These are phyloP conservation scores for Phaonia tiefii DNA, from an alignment of 2,888 invertebrate species.

Conservation along the genomic window DNA sequence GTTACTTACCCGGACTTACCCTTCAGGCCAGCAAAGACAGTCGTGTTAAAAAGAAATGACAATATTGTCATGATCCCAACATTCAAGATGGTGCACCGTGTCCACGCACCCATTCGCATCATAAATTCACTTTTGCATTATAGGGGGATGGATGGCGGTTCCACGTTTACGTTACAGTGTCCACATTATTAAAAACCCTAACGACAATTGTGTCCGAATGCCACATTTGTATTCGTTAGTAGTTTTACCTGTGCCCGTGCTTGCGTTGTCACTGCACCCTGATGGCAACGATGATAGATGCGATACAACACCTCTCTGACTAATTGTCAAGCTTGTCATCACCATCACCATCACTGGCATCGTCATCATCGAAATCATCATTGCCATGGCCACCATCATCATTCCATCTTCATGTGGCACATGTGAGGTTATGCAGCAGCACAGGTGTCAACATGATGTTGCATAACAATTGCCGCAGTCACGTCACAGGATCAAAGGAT, in stretches of 20 bases:
- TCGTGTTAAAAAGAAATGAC: too few relatives aligned
- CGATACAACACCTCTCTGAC: conserved; percentile 47
- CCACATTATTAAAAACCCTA: background rate
- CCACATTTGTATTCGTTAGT: background rate
- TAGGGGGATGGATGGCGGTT: background rate
- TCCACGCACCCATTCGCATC: background rate
- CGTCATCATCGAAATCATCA: conserved; percentile 18
- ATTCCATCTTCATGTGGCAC: background rate
- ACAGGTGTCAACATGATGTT: conserved; percentile 37
- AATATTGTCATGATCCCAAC: too few relatives aligned
- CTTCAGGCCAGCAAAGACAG: too few relatives aligned
- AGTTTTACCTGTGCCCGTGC: background rate
- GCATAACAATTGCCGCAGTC: conserved; percentile 72
- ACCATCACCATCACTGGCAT: background rate
- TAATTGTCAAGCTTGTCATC: conserved; percentile 41
- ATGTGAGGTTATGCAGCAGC: conserved; percentile 25
- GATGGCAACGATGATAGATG: background rate
- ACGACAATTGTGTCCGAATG: conserved; percentile 3
- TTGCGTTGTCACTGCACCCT: background rate
- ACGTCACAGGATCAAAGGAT: conserved; percentile 72
- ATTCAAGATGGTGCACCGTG: background rate
- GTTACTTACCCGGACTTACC: too few relatives aligned
- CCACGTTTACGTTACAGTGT: background rate
- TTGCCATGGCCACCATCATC: conserved; percentile 18
- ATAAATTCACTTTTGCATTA: conserved; percentile 16